These are phyloP conservation scores for Tinamus guttatus DNA, from an alignment of 2,113 vertebrate genomes.

Conservation along the genomic window DNA sequence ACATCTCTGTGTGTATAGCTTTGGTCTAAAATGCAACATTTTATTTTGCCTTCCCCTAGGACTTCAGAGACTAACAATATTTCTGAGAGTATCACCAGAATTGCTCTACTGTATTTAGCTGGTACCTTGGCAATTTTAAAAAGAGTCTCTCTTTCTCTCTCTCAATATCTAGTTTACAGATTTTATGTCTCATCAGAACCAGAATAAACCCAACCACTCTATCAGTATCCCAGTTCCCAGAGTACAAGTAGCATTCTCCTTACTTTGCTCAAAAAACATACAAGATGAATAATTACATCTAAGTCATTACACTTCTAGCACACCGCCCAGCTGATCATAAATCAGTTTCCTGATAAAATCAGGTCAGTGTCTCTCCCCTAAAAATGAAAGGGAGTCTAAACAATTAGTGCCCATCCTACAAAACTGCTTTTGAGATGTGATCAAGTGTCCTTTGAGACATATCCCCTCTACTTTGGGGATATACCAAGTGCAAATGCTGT, in stretches of 20 bases:
- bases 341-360: background rate
- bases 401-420: background rate
- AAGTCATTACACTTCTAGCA: background rate
- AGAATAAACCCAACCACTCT: background rate
- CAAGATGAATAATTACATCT: background rate
- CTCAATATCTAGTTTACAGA: background rate
- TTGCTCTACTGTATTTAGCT: background rate
- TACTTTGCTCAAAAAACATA: background rate
- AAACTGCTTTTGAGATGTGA: background rate
- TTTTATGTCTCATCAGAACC: background rate
- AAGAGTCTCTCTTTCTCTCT: background rate
- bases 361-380: background rate
- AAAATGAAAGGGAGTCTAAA: background rate
- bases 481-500: background rate
- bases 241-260: background rate
- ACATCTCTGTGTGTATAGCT: background rate
- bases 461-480: background rate
- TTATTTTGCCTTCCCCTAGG: background rate
- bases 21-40: background rate
- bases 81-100: background rate
- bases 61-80: background rate
- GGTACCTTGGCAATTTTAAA: background rate
- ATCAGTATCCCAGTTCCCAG: background rate
- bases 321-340: background rate
- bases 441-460: background rate